Conservation (phyloP, 1,140 invertebrate genomes). For the Saccostrea cuccullata region DNA sequence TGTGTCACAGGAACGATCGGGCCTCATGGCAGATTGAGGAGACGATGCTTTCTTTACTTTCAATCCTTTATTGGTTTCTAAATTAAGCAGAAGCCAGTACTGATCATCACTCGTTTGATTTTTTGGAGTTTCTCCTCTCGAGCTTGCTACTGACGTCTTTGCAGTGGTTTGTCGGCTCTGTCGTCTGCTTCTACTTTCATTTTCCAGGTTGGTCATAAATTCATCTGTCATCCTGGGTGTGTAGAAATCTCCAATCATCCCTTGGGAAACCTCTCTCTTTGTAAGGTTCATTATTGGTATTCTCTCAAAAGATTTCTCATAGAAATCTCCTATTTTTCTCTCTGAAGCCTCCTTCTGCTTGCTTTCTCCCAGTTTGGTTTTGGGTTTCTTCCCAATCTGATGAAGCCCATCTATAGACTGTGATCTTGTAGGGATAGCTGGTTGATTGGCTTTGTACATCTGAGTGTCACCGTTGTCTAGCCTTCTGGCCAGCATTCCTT, state of each 20-base stretch:
- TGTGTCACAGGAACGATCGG: neutral
- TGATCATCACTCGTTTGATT: neutral
- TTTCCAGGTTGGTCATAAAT: conserved; percentile 46
- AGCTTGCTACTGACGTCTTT: neutral
- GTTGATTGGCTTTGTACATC: conserved; percentile 1
- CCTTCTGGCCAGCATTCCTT: conserved; percentile 4
- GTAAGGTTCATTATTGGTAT: conserved; percentile 15
- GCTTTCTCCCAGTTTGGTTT: conserved; percentile 16
- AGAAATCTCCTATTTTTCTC: conserved; percentile 29
- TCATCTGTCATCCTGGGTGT: neutral
- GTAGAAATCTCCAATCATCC: conserved; percentile 28
- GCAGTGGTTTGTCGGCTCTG: neutral
- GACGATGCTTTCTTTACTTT: conserved; percentile 30
- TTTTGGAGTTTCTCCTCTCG: neutral
- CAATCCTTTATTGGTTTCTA: conserved; percentile 36
- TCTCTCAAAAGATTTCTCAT: neutral
- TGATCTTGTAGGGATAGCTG: neutral
- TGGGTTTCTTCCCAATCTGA: neutral
- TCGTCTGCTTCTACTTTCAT: conserved; percentile 41
- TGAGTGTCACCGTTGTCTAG: conserved; percentile 8
- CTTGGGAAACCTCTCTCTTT: conserved; percentile 11
- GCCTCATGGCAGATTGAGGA: neutral
- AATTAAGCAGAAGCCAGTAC: conserved; percentile 35
- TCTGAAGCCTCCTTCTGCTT: conserved; percentile 17
- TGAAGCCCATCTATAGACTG: conserved; percentile 18